phyloP scores from a whole-genome alignment of 2,888 invertebrate species.

The Cancer borealis region DNA sequence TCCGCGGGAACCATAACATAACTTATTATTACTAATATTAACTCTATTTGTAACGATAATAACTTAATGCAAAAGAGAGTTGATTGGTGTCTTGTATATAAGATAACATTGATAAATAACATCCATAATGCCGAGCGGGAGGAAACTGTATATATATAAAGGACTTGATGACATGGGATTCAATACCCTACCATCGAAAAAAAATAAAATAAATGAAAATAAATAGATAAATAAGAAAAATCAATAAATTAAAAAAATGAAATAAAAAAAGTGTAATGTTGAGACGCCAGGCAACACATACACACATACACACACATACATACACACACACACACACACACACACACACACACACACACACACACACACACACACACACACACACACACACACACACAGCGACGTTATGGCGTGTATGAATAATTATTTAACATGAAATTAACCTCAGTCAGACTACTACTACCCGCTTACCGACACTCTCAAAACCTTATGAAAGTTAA shows the following conservation, averaged over 20 bases:
- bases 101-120: neutral
- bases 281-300: neutral
- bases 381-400: neutral
- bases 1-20: conserved; percentile 8
- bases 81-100: neutral
- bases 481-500: too few species aligned
- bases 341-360: neutral
- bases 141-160: neutral
- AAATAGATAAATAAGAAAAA: neutral
- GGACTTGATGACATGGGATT: too few species aligned
- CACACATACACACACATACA: too few species aligned
- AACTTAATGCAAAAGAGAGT: neutral
- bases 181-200: too few species aligned
- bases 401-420: too few species aligned
- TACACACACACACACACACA: neutral
- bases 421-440: too few species aligned
- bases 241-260: too few species aligned
- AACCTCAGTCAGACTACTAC: too few species aligned
- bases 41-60: neutral
- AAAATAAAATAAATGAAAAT: too few species aligned
- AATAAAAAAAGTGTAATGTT: neutral
- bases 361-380: neutral
- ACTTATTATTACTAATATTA: neutral
- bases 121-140: neutral
- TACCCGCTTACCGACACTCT: too few species aligned